Base-by-base conservation (phyloP, 1,140 invertebrate species). In the Zaprionus tsacasi region DNA sequence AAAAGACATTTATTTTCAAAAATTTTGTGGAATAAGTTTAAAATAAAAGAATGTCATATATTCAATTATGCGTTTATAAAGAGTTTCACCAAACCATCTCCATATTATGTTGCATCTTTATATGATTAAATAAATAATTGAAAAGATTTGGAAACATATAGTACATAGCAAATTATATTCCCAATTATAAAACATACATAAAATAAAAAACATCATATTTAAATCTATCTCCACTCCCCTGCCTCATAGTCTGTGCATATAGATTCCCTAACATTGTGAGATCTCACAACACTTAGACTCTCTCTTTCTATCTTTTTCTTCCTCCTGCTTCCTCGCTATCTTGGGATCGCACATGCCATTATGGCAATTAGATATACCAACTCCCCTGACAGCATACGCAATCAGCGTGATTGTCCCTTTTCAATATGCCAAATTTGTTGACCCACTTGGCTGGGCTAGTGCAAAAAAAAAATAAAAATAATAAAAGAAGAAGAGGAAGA, bases 381-480 rank as follows among this genome's bases (percentile, higher is more conserved):
- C 21, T 50, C 45, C 45, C 17, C 45, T 21, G 45, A 17, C 45
- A 17, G 21, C 45, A 50, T 17, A 25, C 45, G 15, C 45, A 25
- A 50, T 50, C 45, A 50, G 45, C 45, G 17, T 50, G 45, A 50
- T 50, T 50, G 45, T 50, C 45, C 45, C 45, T 50, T 48, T 50
- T 50, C 15, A 21, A 50, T 50, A 50, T 50, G 11, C 45, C 17
- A 50, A 50, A 50, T 50, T 25, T 50, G 45, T 1, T 50, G 45
- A 50, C 45, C 45, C 45, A 50, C 45, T 50, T 50, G 11, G 10
- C 45, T 3, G 0, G 38, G 5, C 40, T 2, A 8, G 7, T 15
- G 7, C 6, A n/a, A 45, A 6, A 15, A 21, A 30, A 30, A 30
- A 30, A 30, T 30, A 30, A 30, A 30, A 30, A 30, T 30, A 30